phyloP scores from a whole-genome alignment of 2,888 invertebrate species.

The Pristionchus entomophagus region DNA sequence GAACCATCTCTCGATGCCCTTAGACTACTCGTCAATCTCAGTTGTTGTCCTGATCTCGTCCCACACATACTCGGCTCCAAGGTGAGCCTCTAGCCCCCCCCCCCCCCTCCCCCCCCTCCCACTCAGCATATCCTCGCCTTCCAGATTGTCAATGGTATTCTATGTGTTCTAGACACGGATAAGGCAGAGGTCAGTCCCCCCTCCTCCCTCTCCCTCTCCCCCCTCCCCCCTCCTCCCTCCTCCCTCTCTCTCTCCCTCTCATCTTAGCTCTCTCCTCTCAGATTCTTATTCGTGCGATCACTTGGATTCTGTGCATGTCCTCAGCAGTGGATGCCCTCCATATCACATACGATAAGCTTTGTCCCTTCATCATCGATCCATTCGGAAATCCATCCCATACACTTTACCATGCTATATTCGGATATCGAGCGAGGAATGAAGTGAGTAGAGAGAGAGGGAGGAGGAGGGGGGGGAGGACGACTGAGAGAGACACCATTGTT shows the following conservation, averaged over 20 bases:
- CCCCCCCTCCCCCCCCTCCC: background rate
- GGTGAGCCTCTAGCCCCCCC: slow-evolving; percentile 75
- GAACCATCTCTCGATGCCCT: slow-evolving; percentile 76
- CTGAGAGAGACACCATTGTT: background rate
- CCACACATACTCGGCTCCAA: slow-evolving; percentile 81
- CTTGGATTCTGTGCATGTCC: slow-evolving; percentile 71
- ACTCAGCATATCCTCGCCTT: slow-evolving; percentile 29
- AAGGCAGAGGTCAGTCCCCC: slow-evolving; percentile 63
- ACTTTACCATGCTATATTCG: slow-evolving; percentile 52
- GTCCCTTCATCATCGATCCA: slow-evolving; percentile 66
- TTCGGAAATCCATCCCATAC: slow-evolving; percentile 71
- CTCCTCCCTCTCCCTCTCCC: background rate
- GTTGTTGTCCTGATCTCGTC: slow-evolving; percentile 81
- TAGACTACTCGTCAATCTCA: slow-evolving; percentile 81
- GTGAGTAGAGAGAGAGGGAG: background rate
- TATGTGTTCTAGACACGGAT: slow-evolving; percentile 70
- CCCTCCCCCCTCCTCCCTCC: background rate
- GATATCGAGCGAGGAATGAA: slow-evolving; percentile 39
- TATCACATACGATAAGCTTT: slow-evolving; percentile 67
- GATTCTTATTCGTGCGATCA: slow-evolving; percentile 65
- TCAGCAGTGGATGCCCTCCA: slow-evolving; percentile 70
- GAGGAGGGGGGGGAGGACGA: background rate
- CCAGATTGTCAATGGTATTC: slow-evolving; percentile 67
- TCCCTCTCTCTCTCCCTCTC: background rate
- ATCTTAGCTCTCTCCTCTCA: too few relatives aligned